phyloP scores from a whole-genome alignment of 1,140 invertebrate species.

The Drosophila micromelanica region DNA sequence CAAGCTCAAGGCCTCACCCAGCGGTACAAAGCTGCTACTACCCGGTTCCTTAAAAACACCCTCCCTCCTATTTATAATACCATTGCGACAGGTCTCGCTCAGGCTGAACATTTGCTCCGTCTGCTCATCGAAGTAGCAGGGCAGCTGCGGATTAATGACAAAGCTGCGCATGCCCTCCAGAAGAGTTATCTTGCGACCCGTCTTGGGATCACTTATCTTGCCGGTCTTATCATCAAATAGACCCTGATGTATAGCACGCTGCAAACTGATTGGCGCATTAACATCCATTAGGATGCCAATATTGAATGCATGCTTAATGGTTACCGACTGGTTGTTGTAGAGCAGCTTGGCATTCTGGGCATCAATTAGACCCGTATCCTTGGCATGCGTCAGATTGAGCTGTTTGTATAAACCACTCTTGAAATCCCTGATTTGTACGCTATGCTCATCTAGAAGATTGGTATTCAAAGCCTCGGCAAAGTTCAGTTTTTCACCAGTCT shows the following conservation, averaged over 20 bases:
- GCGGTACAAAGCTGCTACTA: constrained; percentile 87
- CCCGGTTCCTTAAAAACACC: constrained; percentile 91
- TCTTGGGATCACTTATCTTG: constrained; percentile 92
- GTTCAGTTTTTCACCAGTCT: constrained; percentile 90
- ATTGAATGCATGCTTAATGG: constrained; percentile 92
- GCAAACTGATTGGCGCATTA: constrained; percentile 92
- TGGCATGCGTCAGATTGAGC: constrained; percentile 90
- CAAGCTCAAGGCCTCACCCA: constrained; percentile 90
- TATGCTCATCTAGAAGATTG: constrained; percentile 92
- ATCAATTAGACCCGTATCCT: constrained; percentile 90
- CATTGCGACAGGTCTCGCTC: constrained; percentile 91
- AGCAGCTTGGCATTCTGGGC: constrained; percentile 89
- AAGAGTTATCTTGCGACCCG: constrained; percentile 90
- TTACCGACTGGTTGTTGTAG: constrained; percentile 88
- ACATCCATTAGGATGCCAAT: constrained; percentile 92
- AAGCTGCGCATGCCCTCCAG: constrained; percentile 93
- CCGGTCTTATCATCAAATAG: constrained; percentile 92
- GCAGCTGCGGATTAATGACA: constrained; percentile 91
- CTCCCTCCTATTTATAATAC: constrained; percentile 92
- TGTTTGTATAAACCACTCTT: constrained; percentile 90
- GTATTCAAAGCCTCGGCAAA: constrained; percentile 90
- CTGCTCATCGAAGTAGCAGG: constrained; percentile 92
- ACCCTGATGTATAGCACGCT: constrained; percentile 94
- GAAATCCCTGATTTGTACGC: constrained; percentile 93
- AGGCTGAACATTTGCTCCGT: constrained; percentile 89